Percentiles rank a stretch among this genome's conserved stretches.
Conservation (phyloP, 1,140 invertebrate genomes). For the Condylostylus longicornis region DNA sequence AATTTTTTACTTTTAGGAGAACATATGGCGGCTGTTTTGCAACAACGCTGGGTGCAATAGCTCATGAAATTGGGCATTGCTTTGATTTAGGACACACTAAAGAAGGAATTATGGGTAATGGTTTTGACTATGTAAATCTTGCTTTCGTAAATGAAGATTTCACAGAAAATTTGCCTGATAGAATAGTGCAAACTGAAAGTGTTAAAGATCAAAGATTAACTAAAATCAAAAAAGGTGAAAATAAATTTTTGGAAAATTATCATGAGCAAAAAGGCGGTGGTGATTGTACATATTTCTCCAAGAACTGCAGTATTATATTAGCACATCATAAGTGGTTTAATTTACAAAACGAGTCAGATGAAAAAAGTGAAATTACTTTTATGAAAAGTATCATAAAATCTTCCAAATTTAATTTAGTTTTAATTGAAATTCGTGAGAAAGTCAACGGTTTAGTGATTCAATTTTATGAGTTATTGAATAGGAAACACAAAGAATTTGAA, state of each 20-base stretch:
- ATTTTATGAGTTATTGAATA: constrained; percentile 17
- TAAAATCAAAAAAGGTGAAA: constrained; percentile 35
- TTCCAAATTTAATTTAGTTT: constrained; percentile 13
- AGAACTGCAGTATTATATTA: constrained; percentile 25
- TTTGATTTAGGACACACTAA: constrained; percentile 85
- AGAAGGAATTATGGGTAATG: constrained; percentile 85
- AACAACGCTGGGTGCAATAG: constrained; percentile 80
- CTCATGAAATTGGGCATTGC: constrained; percentile 88
- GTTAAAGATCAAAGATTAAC: constrained; percentile 37
- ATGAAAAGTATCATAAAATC: constrained; percentile 4
- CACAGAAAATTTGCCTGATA: constrained; percentile 35
- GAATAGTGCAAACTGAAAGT: constrained; percentile 34
- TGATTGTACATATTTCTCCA: constrained; percentile 26
- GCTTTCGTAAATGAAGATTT: constrained; percentile 48
- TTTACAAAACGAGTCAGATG: constrained; percentile 7
- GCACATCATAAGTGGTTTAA: constrained; percentile 25
- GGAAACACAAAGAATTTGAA: neutral
- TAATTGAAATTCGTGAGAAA: constrained; percentile 25
- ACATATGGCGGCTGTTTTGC: constrained; percentile 79
- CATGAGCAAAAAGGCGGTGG: constrained; percentile 23
- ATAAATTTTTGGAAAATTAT: constrained; percentile 35
- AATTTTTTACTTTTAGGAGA: no score
- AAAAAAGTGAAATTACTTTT: neutral
- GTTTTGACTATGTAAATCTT: constrained; percentile 75
- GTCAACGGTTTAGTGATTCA: constrained; percentile 20